Conservation (phyloP, 2,888 invertebrate genomes). For the Sarcophaga caerulescens region DNA sequence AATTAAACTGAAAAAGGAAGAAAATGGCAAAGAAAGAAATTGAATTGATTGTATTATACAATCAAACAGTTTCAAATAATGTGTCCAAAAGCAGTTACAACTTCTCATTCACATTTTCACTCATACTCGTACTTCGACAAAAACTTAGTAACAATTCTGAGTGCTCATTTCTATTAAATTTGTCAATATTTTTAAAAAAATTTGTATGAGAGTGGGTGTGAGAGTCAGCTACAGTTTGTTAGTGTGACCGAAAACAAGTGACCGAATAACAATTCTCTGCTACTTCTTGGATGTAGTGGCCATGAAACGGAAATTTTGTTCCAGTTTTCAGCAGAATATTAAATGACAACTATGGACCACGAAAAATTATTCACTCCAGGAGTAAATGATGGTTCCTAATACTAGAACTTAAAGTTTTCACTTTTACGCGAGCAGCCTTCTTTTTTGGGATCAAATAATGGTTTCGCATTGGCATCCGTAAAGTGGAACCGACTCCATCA, state of each 20-base stretch:
- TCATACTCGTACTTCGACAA: neutral
- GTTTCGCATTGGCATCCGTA: no score
- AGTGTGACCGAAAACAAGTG: no score
- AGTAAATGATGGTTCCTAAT: no score
- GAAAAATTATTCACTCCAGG: no score
- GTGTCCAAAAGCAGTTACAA: constrained; percentile 1
- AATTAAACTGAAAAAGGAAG: neutral
- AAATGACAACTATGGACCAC: neutral
- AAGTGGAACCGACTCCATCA: no score
- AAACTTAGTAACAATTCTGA: neutral
- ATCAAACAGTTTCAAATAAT: constrained; percentile 3
- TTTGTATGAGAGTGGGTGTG: neutral
- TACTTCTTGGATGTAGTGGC: no score
- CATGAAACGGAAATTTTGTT: neutral
- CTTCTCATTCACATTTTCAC: neutral
- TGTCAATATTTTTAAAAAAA: neutral
- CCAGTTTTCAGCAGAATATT: neutral
- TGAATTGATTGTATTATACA: constrained; percentile 14
- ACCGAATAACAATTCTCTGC: no score
- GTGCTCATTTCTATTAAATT: neutral
- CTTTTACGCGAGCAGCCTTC: no score
- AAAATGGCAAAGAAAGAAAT: neutral
- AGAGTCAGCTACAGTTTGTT: no score
- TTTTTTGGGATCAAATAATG: no score
- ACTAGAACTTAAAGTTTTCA: no score